phyloP scores from a whole-genome alignment of 2,113 vertebrate species.

The Electrona antarctica region DNA sequence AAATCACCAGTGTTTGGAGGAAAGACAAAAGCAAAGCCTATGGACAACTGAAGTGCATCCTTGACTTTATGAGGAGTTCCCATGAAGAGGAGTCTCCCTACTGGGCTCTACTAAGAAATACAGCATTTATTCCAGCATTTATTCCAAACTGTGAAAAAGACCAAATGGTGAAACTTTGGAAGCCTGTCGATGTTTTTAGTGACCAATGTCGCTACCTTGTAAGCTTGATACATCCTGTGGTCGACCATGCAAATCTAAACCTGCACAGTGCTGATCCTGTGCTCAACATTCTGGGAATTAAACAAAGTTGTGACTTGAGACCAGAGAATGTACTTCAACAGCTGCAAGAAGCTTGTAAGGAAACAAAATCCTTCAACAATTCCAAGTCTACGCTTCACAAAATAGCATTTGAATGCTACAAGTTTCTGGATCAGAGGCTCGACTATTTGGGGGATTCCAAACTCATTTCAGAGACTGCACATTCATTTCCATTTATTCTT shows the following conservation, averaged over 20 bases:
- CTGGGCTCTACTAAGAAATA: conserved; percentile 69
- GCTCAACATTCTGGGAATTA: conserved; percentile 57
- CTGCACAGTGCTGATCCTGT: conserved; percentile 57
- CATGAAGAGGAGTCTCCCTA: conserved; percentile 39
- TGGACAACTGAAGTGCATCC: conserved; percentile 66
- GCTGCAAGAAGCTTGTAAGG: conserved; percentile 53
- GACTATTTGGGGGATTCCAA: conserved; percentile 22
- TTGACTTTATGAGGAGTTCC: conserved; percentile 73
- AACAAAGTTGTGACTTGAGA: conserved; percentile 30
- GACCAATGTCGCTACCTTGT: conserved; percentile 60
- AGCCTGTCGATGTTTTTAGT: conserved; percentile 68
- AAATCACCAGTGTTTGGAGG: conserved; percentile 49
- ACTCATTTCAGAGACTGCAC: conserved; percentile 51
- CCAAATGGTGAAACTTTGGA: conserved; percentile 40
- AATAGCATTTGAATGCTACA: conserved; percentile 69
- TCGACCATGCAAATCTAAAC: conserved; percentile 57
- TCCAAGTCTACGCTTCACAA: conserved; percentile 28
- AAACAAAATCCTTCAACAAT: conserved; percentile 41
- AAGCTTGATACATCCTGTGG: conserved; percentile 66
- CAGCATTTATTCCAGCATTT: conserved; percentile 79
- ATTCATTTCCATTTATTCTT: conserved; percentile 79
- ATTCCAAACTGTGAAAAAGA: conserved; percentile 36
- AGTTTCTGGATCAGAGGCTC: conserved; percentile 63
- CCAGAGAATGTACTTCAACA: conserved; percentile 69
- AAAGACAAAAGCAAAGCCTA: conserved; percentile 61